Base-by-base conservation (phyloP, 2,888 invertebrate genomes). In the Teinopalpus imperialis region DNA sequence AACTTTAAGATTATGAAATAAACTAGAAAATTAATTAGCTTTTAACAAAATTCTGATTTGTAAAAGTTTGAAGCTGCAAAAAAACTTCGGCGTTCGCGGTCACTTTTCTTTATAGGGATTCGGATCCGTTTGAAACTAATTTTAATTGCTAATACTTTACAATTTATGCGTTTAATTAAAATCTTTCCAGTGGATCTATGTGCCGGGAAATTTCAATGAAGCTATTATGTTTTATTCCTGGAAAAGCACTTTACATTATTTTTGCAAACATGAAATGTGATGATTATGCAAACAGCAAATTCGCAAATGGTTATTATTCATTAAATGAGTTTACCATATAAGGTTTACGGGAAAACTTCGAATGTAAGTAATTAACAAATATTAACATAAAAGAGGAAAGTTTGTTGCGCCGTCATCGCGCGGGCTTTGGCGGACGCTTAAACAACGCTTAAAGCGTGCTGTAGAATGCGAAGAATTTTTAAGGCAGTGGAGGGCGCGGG, bases 401-500 rank as follows among this genome's bases (percentile, higher is more conserved):
- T 18, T 24, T 7, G n/a, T n/a, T 3, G 37, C 9, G 18, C 27
- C n/a, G 27, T 36, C 43, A 16, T 13, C 13, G 27, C 21, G 12
- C 14, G 31, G 31, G 20, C 31, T 41, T 43, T 39, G 48, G 44
- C 27, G 41, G 54, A 48, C 32, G 43, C 44, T 51, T 48, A 50
- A 54, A 58, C 49, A 51, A 45, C 41, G 49, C 45, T 50, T 46
- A 45, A 45, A 56, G 51, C 47, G 49, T 56, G 53, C 52, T 53
- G 53, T 36, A 47, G 51, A 53, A 60, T 60, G 52, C 46, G 18
- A 57, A 54, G 56, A 59, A 58, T 61, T 57, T 48, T 51, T 29
- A 57, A 57, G 58, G 61, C 52, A 57, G 46, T 53, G 43, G 47
- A 57, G 68, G 66, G 71, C 53, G 74, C 63, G 76, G 64, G 71